Base-by-base conservation (phyloP, 2,113 vertebrate genomes). In the Lethenteron camtschaticum region DNA sequence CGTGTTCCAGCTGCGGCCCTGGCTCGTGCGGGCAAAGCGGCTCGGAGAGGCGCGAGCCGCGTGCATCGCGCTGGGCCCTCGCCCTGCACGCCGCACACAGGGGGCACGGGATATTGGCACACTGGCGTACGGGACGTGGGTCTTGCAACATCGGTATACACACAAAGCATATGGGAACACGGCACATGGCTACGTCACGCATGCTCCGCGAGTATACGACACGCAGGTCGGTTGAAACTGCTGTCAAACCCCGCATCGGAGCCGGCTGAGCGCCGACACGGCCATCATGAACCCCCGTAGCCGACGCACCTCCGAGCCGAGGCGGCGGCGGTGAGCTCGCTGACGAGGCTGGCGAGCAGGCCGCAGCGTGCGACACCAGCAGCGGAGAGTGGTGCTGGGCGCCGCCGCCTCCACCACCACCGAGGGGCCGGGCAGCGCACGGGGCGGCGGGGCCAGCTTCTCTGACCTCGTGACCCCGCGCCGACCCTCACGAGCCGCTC, bases 1-100 rank as follows among this genome's bases (percentile, higher is more conserved):
- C 2, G 94, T 96, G 77, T 99, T 99, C 94, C 94, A 99, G 74
- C 94, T 99, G 75, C 94, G 86, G 71, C 94, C 94, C 73, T 99
- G 94, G 78, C 94, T 99, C 18, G 90, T 99, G 82, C 96, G 96
- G 71, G 89, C 94, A 76, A 99, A 99, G 70, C 94, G 82, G 74
- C 92, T 96, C 59, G 89, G 87, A 71, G 87, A 91, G 20, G 89
- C 85, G 80, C 96, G 96, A 69, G 96, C 87, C 2, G 92, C 91
- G 76, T 99, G 92, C 3, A 96, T 83, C 11, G 90, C 92, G 79
- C 90, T 95, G 66, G 77, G 2, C 90, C 90, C 73, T 99, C 94
- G 70, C 88, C 82, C 92, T 99, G 70, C 14, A 69, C 63, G n/a
- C 63, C n/a, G 10, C n/a, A 66, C 10, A 66, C 10, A 66, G 41